Percentiles rank a stretch among this genome's conserved stretches.
phyloP scores from a whole-genome alignment of 2,797 vertebrate species.

The Hafferia zeledoni region DNA sequence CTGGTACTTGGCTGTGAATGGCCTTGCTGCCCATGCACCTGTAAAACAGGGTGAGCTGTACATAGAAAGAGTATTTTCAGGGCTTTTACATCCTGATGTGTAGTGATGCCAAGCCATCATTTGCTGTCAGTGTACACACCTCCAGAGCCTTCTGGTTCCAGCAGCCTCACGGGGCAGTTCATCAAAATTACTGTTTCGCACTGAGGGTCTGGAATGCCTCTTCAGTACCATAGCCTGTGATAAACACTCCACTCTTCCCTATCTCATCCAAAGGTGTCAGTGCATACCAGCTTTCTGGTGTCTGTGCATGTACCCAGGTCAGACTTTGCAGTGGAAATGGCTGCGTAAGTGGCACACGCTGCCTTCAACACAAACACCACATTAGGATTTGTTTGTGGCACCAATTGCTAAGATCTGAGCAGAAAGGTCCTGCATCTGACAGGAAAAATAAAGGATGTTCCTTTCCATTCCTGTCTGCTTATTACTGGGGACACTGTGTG shows the following conservation, averaged over 20 bases:
- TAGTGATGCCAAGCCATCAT: neutral
- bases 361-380: neutral
- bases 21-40: neutral
- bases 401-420: neutral
- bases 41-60: neutral
- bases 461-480: neutral
- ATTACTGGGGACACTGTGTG: neutral
- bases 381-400: neutral
- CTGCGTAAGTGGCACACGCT: accelerated
- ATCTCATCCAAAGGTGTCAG: neutral
- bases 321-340: neutral
- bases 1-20: accelerated
- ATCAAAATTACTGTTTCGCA: neutral
- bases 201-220: neutral
- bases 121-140: neutral
- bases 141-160: neutral
- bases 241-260: neutral
- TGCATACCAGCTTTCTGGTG: neutral
- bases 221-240: neutral
- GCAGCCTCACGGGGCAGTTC: neutral
- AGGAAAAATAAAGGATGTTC: neutral
- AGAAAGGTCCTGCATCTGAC: neutral
- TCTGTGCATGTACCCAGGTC: neutral
- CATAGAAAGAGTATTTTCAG: neutral
- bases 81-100: neutral